Conservation (phyloP, 1,140 invertebrate species). For the Lanistes nyassanus region DNA sequence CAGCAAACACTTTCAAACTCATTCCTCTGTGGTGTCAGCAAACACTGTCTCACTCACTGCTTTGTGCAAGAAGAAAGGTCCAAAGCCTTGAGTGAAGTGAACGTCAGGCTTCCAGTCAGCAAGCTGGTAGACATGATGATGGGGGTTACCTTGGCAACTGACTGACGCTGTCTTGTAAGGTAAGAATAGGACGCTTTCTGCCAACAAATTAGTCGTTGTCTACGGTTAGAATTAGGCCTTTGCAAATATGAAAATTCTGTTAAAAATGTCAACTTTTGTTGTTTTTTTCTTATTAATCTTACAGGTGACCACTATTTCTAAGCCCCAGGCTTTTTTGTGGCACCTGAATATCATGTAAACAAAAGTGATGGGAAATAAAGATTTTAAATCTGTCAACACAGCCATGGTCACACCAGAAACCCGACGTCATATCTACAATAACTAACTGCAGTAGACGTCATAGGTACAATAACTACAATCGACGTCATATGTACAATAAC, state of each 20-base stretch:
- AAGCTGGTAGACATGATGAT: slow-evolving; percentile 39
- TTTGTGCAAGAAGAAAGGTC: slow-evolving; percentile 52
- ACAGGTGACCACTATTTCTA: background rate
- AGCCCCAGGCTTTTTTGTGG: no score
- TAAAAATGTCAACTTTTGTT: background rate
- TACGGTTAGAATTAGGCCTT: background rate
- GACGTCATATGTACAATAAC: background rate
- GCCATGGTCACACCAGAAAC: background rate
- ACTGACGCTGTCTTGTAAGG: background rate
- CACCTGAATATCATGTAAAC: no score
- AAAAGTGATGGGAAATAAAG: no score
- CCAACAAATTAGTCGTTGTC: background rate
- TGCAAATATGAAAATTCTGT: background rate
- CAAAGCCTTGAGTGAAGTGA: slow-evolving; percentile 49
- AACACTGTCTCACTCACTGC: slow-evolving; percentile 38
- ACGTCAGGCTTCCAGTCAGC: slow-evolving; percentile 52
- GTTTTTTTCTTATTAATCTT: no score
- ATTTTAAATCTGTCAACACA: background rate
- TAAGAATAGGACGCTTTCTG: background rate
- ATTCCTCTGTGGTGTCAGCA: background rate
- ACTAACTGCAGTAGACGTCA: background rate
- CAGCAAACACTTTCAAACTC: background rate
- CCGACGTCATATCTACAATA: background rate
- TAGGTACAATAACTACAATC: background rate
- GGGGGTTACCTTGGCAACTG: background rate